Evolutionary conservation across 1,140 invertebrate genomes (phyloP), one percentile per base, ranked within the genome.

Genomic region (Galleria mellonella): DNA sequence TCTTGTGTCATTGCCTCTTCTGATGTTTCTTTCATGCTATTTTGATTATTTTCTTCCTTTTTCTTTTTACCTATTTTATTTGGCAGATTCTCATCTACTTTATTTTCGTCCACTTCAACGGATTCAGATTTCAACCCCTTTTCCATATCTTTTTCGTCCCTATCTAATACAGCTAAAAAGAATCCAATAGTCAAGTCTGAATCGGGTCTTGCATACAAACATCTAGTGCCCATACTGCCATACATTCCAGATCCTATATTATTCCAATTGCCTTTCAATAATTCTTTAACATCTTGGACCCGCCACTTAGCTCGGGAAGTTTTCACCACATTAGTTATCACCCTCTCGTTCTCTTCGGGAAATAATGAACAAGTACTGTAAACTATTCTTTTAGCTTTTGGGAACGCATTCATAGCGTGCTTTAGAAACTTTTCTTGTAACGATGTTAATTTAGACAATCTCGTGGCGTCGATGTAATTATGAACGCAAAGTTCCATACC

Each of bases 331-430:
- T 89, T 90, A 51, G 92, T 89, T 4, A 98, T 87, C 0, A 98
- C 97, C 57, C 91, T 82, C 87, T 99, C 98, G 75, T 99, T 99
- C 87, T 99, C 98, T 87, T 96, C 91, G 4, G 90, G 87, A 77
- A 94, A 89, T 14, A 97, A 70, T 0, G 97, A 99, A 75, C 97
- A 99, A 0, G 97, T 99, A 10, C 97, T 98, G 74, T 99, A 99
- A 4, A 98, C 92, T 33, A 99, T 90, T 48, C 91, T 87, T 71
- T 96, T 93, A 0, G 92, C 94, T 45, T 90, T 90, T 1, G 95
- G 94, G 79, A 98, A 98, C 3, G 88, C 84, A 10, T 88, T 90
- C 55, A 99, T 89, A 0, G 97, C 97, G 75, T 96, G 94, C 50
- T 92, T 90, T 6, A 99, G 83, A 36, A 99, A 89, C 62, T 93